A percentile compares a stretch with the other conserved stretches of the same genome.
phyloP scores from a whole-genome alignment of 2,113 vertebrate species.

The Dunckerocampus dactyliophorus region DNA sequence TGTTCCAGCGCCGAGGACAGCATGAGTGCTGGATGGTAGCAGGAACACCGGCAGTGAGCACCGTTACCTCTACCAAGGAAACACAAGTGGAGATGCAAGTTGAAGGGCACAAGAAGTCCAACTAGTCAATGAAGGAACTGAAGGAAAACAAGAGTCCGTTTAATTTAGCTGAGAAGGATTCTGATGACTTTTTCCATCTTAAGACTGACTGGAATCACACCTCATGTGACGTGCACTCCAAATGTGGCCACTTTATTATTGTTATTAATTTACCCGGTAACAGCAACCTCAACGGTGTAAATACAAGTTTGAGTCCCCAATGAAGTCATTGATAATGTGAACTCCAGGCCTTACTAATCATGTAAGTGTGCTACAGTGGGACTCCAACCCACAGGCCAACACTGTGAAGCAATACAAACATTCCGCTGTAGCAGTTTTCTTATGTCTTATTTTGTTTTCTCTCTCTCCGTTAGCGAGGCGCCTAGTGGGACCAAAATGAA shows the following conservation, averaged over 20 bases:
- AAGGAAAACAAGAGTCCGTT: neutral
- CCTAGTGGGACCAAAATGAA: slow-evolving; percentile 50
- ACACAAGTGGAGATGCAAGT: no score
- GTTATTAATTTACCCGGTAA: neutral
- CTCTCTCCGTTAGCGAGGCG: neutral
- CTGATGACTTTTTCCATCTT: neutral
- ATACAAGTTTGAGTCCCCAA: slow-evolving; percentile 28
- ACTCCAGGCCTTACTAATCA: neutral
- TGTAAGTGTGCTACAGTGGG: neutral
- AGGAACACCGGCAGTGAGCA: no score
- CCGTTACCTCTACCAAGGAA: no score
- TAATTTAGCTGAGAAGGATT: neutral
- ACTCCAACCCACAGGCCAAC: slow-evolving; percentile 3
- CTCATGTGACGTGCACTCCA: neutral
- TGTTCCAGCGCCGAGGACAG: no score
- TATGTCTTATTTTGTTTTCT: neutral
- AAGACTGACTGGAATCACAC: neutral
- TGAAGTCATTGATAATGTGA: slow-evolving; percentile 40
- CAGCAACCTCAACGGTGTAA: slow-evolving; percentile 32
- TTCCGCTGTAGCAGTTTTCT: slow-evolving; percentile 20
- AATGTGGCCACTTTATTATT: neutral
- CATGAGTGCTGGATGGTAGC: no score
- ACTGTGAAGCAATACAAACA: slow-evolving; percentile 31
- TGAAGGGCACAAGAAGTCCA: neutral
- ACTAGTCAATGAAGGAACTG: neutral